Evolutionary conservation across 2,888 invertebrate species (phyloP).

Genomic region (Biston stratarius): DNA sequence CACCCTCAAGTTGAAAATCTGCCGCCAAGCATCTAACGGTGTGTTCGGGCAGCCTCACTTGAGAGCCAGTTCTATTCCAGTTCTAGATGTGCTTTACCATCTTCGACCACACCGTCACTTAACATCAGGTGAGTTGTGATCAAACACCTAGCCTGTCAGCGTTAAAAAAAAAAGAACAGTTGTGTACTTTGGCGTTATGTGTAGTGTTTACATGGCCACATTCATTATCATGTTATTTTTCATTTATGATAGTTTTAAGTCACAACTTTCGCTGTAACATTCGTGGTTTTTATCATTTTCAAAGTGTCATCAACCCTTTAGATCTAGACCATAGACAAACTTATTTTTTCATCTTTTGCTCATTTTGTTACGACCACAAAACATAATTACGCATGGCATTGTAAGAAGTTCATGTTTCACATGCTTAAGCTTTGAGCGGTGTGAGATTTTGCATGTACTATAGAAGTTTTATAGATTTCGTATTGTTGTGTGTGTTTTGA

Average conservation of each 20-base stretch:
- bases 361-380: conserved; percentile 32
- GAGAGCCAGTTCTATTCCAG: no score
- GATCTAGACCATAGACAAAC: no score
- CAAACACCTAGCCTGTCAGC: no score
- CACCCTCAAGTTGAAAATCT: no score
- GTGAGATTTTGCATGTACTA: conserved; percentile 26
- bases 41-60: no score
- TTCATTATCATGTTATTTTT: conserved; percentile 28
- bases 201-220: conserved; percentile 45
- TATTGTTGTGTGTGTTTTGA: not conserved
- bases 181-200: conserved; percentile 42
- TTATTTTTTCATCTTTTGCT: not conserved
- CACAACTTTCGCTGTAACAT: not conserved
- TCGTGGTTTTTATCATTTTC: not conserved
- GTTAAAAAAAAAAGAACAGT: not conserved
- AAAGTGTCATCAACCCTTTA: no score
- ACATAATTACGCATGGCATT: conserved; percentile 53
- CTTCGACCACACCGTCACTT: no score
- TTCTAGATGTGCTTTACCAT: no score
- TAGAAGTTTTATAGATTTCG: conserved; percentile 5
- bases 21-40: no score
- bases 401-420: conserved; percentile 51
- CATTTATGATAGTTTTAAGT: not conserved
- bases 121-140: no score
- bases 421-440: conserved; percentile 65